These are phyloP conservation scores for Forbesichthys papilliferus DNA, from an alignment of 2,113 vertebrate species.

Conservation along the genomic window DNA sequence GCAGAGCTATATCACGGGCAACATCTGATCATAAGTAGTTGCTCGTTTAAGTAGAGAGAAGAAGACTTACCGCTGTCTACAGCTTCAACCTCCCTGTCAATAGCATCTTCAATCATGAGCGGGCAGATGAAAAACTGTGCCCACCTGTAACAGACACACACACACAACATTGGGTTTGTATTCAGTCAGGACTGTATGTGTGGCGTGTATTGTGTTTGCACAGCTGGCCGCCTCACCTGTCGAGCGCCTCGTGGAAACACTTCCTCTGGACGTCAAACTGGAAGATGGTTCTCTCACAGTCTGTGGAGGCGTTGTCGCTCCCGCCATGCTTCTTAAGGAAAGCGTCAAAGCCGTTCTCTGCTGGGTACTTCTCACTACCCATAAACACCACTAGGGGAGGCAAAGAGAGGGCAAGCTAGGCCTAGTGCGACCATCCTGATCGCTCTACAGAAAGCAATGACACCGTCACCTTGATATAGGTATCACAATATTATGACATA, in stretches of 20 bases:
- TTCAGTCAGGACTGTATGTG: neutral
- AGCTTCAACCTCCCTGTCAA: slow-evolving; percentile 94
- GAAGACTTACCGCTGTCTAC: slow-evolving; percentile 91
- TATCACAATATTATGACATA: too few species aligned
- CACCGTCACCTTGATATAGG: too few species aligned
- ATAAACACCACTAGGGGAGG: slow-evolving; percentile 91
- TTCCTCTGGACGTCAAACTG: slow-evolving; percentile 96
- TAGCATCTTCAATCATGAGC: slow-evolving; percentile 92
- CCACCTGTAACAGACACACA: slow-evolving; percentile 79
- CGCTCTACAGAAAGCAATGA: too few species aligned
- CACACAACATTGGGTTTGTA: neutral
- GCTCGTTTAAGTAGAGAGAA: too few species aligned
- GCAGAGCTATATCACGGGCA: too few species aligned
- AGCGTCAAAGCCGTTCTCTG: slow-evolving; percentile 93
- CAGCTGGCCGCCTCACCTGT: slow-evolving; percentile 78
- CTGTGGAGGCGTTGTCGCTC: slow-evolving; percentile 93
- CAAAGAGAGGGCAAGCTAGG: too few species aligned
- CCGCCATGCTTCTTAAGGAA: slow-evolving; percentile 96
- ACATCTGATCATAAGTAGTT: too few species aligned
- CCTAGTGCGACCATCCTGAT: too few species aligned
- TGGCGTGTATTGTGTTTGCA: neutral
- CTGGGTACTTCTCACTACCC: slow-evolving; percentile 95
- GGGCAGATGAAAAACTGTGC: slow-evolving; percentile 97
- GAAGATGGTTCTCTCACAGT: slow-evolving; percentile 94
- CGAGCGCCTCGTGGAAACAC: slow-evolving; percentile 90